Base-by-base conservation (phyloP, 2,797 vertebrate genomes). In the Xerus rutilus region DNA sequence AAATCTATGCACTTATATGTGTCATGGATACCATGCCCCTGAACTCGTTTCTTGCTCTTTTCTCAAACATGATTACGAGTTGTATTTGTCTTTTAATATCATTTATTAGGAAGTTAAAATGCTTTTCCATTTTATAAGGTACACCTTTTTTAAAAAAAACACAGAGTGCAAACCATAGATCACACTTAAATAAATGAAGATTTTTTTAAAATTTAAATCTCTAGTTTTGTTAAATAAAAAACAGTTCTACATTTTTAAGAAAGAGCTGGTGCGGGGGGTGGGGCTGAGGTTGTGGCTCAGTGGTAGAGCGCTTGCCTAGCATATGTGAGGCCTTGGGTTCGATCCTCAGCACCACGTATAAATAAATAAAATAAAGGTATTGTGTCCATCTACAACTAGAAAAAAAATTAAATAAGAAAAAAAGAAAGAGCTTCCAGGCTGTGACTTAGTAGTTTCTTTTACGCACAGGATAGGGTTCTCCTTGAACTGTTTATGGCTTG, bases 71-170 rank as follows among this genome's bases (percentile, higher is more conserved):
- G 89, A 52, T 78, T 23, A 84, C 83, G 49, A 73, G 17, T n/a
- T 73, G 17, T 9, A 30, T 64, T 47, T 83, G 35, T 8, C 59
- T 81, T 86, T 67, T 59, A 91, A 65, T 74, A 39, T 6, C 12
- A n/a, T 84, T 54, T 57, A 0, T 70, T 73, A 84, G 77, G 45
- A 82, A 70, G 28, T 32, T 1, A 57, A 59, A 77, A 23, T 45
- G 15, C 7, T 74, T 97, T 96, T 93, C 35, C 8, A 17, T 91
- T 86, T 70, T 86, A 78, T 2, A 83, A 69, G 35, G 54, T 86
- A 6, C 62, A 47, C 98, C 97, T 98, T 96, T 97, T 54, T 39
- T 11, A 64, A 79, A 82, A 77, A 62, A 14, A 81, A 83, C 65
- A 45, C 1, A 47, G 13, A 30, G 77, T 18, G n/a, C 13, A 64